Conservation (phyloP, 1,140 invertebrate genomes). For the roundworm (Caenorhabditis elegans) region WBcel235 BX284602.5:7283001-7283500, state of each 20-base stretch:
- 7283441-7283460: not conserved
- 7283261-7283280: constrained; percentile 2
- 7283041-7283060: too few species aligned
- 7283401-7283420: not conserved
- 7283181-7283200: not conserved
- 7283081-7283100: not conserved
- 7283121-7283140: not conserved
- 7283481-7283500: too few species aligned
- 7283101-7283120: not conserved
- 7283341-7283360: constrained; percentile 7
- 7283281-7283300: not conserved
- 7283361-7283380: too few species aligned
- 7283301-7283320: too few species aligned
- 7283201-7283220: not conserved
- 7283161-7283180: not conserved
- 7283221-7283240: not conserved
- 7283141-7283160: not conserved
- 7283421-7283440: not conserved
- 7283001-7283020: too few species aligned
- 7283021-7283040: too few species aligned
- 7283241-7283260: constrained; percentile 27
- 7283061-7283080: not conserved
- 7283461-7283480: too few species aligned
- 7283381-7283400: not conserved
- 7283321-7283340: not conserved